Evolutionary conservation across 1,140 invertebrate genomes (phyloP).

Genomic region (Diorhabda elongata): DNA sequence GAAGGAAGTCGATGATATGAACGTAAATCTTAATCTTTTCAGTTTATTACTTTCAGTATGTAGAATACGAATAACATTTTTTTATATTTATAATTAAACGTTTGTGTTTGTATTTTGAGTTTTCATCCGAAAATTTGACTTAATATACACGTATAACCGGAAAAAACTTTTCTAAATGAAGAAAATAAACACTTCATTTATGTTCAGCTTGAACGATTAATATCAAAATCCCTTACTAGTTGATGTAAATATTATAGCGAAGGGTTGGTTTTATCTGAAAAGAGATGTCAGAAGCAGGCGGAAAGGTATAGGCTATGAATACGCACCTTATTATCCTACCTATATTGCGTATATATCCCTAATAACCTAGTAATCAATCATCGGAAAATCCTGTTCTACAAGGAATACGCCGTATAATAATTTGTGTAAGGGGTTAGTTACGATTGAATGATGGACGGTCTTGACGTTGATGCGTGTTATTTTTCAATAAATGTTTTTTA

Average conservation of each 20-base stretch:
- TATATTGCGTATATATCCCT: slow-evolving; percentile 12
- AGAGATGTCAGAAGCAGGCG: neutral
- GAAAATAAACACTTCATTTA: slow-evolving; percentile 9
- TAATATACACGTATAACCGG: neutral
- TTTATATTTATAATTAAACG: too few species aligned
- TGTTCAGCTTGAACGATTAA: slow-evolving; percentile 12
- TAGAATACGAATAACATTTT: too few species aligned
- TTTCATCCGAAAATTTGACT: neutral
- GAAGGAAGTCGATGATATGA: too few species aligned
- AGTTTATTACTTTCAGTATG: too few species aligned
- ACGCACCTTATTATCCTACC: slow-evolving; percentile 12
- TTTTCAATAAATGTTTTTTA: neutral
- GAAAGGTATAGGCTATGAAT: slow-evolving; percentile 13
- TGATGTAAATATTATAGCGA: slow-evolving; percentile 8
- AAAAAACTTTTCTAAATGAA: neutral
- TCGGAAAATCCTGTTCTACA: slow-evolving; percentile 14
- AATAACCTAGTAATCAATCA: slow-evolving; percentile 14
- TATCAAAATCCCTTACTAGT: slow-evolving; percentile 3
- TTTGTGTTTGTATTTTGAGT: too few species aligned
- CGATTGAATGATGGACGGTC: neutral
- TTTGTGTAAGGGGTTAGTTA: neutral
- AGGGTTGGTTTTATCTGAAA: slow-evolving; percentile 5
- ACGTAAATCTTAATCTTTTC: too few species aligned
- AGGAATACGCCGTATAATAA: slow-evolving; percentile 1
- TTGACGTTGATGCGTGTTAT: slow-evolving; percentile 1